Evolutionary conservation across 2,888 invertebrate species (phyloP), one percentile per base, ranked within the genome.

Genomic region (Xestia sexstrigata): DNA sequence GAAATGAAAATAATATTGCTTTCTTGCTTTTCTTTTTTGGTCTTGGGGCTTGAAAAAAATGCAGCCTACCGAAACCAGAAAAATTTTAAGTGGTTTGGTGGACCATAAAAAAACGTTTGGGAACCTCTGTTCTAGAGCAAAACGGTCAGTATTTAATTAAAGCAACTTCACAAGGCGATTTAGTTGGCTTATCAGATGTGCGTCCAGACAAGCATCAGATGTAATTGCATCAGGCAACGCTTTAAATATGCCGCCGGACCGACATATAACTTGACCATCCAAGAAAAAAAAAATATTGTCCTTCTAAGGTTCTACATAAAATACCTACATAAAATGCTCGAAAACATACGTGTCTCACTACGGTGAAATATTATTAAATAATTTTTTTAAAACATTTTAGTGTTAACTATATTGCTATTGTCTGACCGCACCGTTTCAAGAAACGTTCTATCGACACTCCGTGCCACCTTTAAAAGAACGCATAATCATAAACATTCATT

Each of bases 91-190:
- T 35, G 35, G 35, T 35, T 0, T 35, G n/a, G n/a, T n/a, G n/a
- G n/a, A 35, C 35, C 35, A 35, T 4, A 35, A 35, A 35, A 35
- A 35, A 35, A 35, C 3, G 4, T 35, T 35, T 35, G 35, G 35
- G 35, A 35, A 35, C 35, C 35, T 35, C 35, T 5, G 35, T 82
- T 88, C 91, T 90, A 87, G 86, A 91, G 92, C 88, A 90, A 93
- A 93, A 93, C 92, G 93, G 90, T 91, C 90, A 84, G 92, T 91
- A 92, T 96, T 95, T 94, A 95, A 95, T 95, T 95, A 94, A 95
- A 94, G 91, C 91, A 92, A 92, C 92, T 93, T 90, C 90, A 92
- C 90, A 91, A 91, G 91, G 90, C 89, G 87, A 94, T 95, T 94
- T 93, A 90, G 86, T 93, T 90, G 88, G 87, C 92, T 95, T 96